These are phyloP conservation scores for Acanthurus tractus DNA, from an alignment of 2,797 vertebrate species.

Conservation along the genomic window DNA sequence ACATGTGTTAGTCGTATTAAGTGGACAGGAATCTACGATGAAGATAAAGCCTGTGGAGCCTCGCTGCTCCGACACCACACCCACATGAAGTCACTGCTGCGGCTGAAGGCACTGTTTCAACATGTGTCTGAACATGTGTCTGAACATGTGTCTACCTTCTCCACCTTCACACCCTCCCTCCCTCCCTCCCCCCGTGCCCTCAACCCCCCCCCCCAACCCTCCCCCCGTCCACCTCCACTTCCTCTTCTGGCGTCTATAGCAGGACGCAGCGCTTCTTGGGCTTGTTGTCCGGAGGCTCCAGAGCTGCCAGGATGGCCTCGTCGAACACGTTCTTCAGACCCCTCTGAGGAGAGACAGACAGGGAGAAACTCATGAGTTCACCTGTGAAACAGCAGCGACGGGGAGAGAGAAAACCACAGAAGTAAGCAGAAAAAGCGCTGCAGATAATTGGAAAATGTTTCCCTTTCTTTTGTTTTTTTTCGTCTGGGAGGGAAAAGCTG, in stretches of 20 bases:
- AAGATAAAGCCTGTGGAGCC: conserved; percentile 43
- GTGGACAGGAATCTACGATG: conserved; percentile 25
- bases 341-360: too few relatives aligned
- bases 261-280: conserved; percentile 83
- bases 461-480: not conserved
- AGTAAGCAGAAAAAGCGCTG: not conserved
- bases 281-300: conserved; percentile 85
- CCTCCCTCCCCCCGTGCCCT: not conserved
- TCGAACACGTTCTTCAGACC: conserved; percentile 87
- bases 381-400: too few relatives aligned
- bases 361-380: not conserved
- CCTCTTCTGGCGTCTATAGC: conserved; percentile 66
- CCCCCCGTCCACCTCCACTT: conserved; percentile 11
- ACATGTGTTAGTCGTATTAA: conserved; percentile 56
- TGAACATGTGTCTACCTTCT: conserved; percentile 35
- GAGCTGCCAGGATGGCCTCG: conserved; percentile 85
- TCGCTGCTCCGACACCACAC: conserved; percentile 40
- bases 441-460: too few relatives aligned
- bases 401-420: too few relatives aligned
- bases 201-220: not conserved
- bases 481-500: not conserved
- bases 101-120: conserved; percentile 68
- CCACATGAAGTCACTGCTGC: conserved; percentile 41
- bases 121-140: conserved; percentile 36
- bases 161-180: conserved; percentile 2